Evolutionary conservation across 2,888 invertebrate species (phyloP), one percentile per base, ranked within the genome.

Genomic region (Diarsia rubi): DNA sequence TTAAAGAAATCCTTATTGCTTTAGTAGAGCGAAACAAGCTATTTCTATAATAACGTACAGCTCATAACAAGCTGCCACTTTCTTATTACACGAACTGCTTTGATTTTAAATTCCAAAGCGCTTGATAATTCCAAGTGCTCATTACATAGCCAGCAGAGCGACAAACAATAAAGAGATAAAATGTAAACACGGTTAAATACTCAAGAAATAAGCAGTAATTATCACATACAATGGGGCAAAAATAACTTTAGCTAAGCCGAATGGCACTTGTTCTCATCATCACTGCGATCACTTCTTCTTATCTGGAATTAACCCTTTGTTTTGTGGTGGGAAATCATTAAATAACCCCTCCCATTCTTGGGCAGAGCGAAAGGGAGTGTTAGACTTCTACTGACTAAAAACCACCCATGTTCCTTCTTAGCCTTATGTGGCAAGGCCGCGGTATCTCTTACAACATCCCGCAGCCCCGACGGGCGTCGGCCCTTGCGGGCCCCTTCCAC

Each of bases 121-220:
- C 45, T 76, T 71, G 16, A 71, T 54, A 63, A n/a, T 42, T 42
- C 21, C 45, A 71, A 77, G 31, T 47, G 42, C 42, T 45, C 60
- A 47, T 42, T 62, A 76, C 27, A 12, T 31, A 57, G 19, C 31
- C 21, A 49, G 19, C 31, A 27, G n/a, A 64, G 5, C 44, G 14
- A 44, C 57, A 31, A 49, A 57, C n/a, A 62, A 54, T 21, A 14
- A 63, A 21, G 16, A 57, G 27, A 79, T 64, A 79, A 44, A 44
- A 79, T 11, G 14, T 59, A 64, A 79, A 64, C 63, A 62, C 60
- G 11, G 47, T 27, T 31, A n/a, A 8, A 8, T 37, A 31, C 2
- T 54, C 14, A 63, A 44, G 0, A 42, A 57, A 24, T 8, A 19
- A 63, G 24, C 3, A 44, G 0, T 62, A 24, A 69, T 37, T 62